Evolutionary conservation across 2,888 invertebrate genomes (phyloP), one percentile per base, ranked within the genome.

Genomic region (Meiosimyza platycephala): DNA sequence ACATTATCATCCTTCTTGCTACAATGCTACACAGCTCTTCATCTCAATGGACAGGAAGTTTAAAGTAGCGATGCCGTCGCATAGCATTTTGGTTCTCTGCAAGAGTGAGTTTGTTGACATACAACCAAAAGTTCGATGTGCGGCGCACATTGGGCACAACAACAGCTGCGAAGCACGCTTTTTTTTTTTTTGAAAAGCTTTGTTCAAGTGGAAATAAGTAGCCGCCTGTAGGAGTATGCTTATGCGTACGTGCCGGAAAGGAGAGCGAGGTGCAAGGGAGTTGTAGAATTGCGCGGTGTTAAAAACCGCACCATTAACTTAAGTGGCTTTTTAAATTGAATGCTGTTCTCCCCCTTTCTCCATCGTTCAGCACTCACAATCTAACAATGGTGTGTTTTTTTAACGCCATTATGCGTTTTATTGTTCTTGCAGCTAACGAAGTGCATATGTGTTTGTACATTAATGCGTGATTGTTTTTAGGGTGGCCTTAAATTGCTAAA

Each of bases 261-360:
- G 63, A 47, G 48, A 63, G n/a, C 15, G 63, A 48, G 12, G 28
- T 16, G 12, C 6, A 50, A 16, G 9, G 2, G 40, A 9, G 40
- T 7, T 40, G 9, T 40, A 40, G 40, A 40, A 40, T 40, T 40
- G 40, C 12, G 55, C 13, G 63, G 18, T 18, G 65, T 28, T 71
- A 65, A 71, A 65, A 65, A 76, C 74, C 72, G 76, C 77, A 71
- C 75, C 77, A 77, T 78, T 78, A 78, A 77, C 75, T 78, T 77
- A 70, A 78, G 78, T 76, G 73, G 66, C 76, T 78, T 76, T 74
- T 76, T 67, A 75, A 77, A 78, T 75, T 76, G 74, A 74, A 74
- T 73, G 76, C 28, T 55, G 50, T 65, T 3, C 28, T 13, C 3
- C n/a, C 22, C 28, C 9, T 6, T 22, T n/a, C 73, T 68, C 71